Evolutionary conservation across 2,113 vertebrate species (phyloP).

Genomic region (Saguinus midas): DNA sequence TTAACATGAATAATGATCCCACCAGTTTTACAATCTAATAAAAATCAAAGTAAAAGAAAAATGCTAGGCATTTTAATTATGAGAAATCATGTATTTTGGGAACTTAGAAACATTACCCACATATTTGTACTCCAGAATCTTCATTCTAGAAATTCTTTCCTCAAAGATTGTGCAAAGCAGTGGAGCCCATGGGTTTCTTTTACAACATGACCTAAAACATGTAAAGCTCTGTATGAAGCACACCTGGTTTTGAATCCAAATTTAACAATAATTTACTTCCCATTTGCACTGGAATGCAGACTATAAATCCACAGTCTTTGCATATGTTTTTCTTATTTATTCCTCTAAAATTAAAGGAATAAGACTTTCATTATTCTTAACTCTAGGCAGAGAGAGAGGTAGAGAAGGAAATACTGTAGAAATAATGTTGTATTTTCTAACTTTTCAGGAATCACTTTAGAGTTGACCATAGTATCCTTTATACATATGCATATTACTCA

Average conservation of each 20-base stretch:
- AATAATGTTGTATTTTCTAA: neutral
- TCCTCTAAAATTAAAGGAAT: neutral
- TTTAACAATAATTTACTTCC: neutral
- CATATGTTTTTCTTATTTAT: neutral
- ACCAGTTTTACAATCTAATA: constrained; percentile 69
- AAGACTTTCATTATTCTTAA: neutral
- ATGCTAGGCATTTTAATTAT: constrained; percentile 54
- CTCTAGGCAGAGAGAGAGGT: neutral
- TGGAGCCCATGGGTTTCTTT: too few species aligned
- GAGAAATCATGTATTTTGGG: constrained; percentile 50
- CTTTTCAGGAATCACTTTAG: neutral
- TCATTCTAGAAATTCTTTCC: neutral
- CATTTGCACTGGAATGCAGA: neutral
- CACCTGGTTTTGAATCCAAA: neutral
- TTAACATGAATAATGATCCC: constrained; percentile 54
- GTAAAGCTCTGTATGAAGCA: neutral
- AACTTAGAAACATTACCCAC: neutral
- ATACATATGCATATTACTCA: fast-evolving
- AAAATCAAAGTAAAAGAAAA: constrained; percentile 66
- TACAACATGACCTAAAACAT: neutral
- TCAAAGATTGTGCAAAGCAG: neutral
- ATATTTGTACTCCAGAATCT: neutral
- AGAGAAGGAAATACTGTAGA: neutral
- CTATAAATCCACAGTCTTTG: neutral
- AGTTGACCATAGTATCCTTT: neutral